Base-by-base conservation (phyloP, 2,797 vertebrate species). In the Cetoscarus ocellatus region DNA sequence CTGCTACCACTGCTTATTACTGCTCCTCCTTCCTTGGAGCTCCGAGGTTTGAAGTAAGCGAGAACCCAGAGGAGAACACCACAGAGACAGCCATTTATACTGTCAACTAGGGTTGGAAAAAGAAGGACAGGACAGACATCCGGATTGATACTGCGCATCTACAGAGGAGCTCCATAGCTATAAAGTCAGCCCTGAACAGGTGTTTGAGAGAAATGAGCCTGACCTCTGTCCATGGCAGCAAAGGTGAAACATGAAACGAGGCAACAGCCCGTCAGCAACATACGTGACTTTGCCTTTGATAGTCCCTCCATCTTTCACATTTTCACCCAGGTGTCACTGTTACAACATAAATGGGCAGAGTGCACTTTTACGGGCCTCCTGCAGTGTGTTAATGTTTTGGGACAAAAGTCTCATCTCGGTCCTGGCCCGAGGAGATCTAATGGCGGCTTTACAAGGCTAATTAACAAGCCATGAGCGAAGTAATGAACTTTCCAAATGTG, bases 371-470 rank as follows among this genome's bases (percentile, higher is more conserved):
- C 79, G 79, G 79, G 73, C 90, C 84, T 83, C 91, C 83, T 81
- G 80, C 80, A 79, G 83, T 73, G 71, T 90, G 85, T 89, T 86
- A 90, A 93, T 91, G 90, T 90, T 92, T 88, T 83, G 90, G 88
- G 91, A 93, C 91, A 90, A 89, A 91, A 89, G 89, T 86, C 91
- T 93, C 90, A 88, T 91, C 88, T 89, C 64, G 80, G 88, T 84
- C 87, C 79, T 86, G 92, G 91, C 90, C 91, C 77, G 66, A 75
- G 80, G 89, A 90, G 86, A 90, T 91, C 86, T 92, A 92, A 92
- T 92, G 91, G 90, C 74, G 89, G 85, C 88, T 93, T 93, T 93
- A 94, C 91, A 93, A 91, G 94, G 90, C 89, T 94, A 94, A 94
- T 95, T 93, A 94, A 95, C 91, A 91, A 93, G 92, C 89, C 91